Evolutionary conservation across 2,888 invertebrate species (phyloP).

Genomic region (Xylota sylvarum): DNA sequence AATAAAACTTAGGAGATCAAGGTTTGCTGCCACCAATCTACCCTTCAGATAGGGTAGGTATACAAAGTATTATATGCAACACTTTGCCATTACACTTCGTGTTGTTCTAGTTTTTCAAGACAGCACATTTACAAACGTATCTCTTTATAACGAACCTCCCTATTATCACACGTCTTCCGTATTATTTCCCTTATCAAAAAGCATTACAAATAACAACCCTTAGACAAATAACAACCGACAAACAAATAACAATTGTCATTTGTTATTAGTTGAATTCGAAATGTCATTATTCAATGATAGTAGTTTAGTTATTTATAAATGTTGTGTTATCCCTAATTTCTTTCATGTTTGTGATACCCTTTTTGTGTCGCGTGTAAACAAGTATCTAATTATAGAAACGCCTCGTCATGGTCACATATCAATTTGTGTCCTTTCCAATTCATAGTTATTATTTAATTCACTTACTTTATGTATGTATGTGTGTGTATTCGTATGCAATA

Average conservation of each 20-base stretch:
- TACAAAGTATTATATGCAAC: too few relatives aligned
- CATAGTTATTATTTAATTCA: conserved; percentile 13
- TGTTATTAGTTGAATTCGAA: conserved; percentile 9
- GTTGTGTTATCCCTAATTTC: conserved; percentile 2
- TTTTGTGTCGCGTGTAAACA: conserved; percentile 5
- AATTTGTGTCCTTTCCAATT: conserved; percentile 1
- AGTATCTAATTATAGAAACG: conserved; percentile 3
- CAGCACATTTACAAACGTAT: too few relatives aligned
- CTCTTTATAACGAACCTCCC: neutral
- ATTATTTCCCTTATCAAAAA: neutral
- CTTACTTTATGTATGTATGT: neutral
- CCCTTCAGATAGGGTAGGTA: too few relatives aligned
- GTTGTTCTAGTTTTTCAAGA: too few relatives aligned
- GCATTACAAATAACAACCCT: neutral
- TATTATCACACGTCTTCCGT: neutral
- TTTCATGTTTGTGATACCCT: neutral
- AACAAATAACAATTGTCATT: conserved; percentile 6
- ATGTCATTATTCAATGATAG: conserved; percentile 11
- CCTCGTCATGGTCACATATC: neutral
- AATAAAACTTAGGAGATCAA: too few relatives aligned
- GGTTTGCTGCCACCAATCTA: too few relatives aligned
- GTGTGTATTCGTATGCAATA: conserved; percentile 1
- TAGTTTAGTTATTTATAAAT: conserved; percentile 9
- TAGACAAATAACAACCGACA: neutral
- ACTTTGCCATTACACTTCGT: too few relatives aligned